Conservation (phyloP, 1,140 invertebrate species). For the Achatina immaculata region DNA sequence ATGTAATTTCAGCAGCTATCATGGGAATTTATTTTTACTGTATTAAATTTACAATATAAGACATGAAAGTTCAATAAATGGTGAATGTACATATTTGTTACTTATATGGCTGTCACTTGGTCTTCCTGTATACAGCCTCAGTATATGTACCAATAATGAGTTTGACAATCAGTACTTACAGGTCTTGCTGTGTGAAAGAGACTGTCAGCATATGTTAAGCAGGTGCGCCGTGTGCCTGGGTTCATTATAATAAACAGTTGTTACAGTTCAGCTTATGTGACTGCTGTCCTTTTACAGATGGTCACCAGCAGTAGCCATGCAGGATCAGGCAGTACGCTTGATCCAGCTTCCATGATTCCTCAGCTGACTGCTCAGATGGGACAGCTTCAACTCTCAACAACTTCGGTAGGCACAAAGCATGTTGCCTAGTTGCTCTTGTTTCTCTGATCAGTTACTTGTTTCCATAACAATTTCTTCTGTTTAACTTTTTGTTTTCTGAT, state of each 20-base stretch:
- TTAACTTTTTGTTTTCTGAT: conserved; percentile 7
- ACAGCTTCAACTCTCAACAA: conserved; percentile 35
- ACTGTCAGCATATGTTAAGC: not conserved
- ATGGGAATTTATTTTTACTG: not conserved
- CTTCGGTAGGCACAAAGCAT: conserved; percentile 38
- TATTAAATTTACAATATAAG: too few species aligned
- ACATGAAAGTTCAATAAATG: not conserved
- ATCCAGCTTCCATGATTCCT: conserved; percentile 34
- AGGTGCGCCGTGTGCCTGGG: not conserved
- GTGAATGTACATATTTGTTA: not conserved
- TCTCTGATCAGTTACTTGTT: not conserved
- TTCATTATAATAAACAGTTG: not conserved
- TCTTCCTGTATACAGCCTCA: not conserved
- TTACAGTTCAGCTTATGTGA: conserved; percentile 9
- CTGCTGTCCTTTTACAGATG: conserved; percentile 35
- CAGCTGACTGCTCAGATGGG: conserved; percentile 39
- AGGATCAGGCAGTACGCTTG: conserved; percentile 30
- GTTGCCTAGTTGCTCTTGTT: conserved; percentile 22
- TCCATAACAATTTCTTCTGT: not conserved
- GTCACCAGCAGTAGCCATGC: conserved; percentile 28
- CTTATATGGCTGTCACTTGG: not conserved
- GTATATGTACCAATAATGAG: not conserved
- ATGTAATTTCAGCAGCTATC: too few species aligned
- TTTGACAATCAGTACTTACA: not conserved
- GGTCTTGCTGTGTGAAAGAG: not conserved